Base-by-base conservation (phyloP, 2,888 invertebrate genomes). In the Choreutis nemorana region DNA sequence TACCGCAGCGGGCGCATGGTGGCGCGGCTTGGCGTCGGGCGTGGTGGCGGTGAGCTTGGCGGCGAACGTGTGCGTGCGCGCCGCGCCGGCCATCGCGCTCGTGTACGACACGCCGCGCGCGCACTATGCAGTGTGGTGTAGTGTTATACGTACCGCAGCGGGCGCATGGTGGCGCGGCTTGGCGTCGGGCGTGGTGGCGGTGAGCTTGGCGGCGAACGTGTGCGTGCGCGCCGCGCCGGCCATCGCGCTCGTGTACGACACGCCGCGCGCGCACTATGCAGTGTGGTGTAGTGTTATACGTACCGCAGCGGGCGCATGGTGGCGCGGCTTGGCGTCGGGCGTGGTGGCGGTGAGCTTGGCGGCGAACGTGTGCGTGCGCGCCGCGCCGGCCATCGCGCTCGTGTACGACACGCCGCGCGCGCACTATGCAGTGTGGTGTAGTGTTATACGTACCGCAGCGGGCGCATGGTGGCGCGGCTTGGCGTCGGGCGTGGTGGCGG, bases 161-260 rank as follows among this genome's bases (percentile, higher is more conserved):
- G 18, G 5, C 8, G 18, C 8, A 18, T 18, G 13, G 40, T 41
- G 15, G 44, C 32, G 50, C 36, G 39, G 29, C 18, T 33, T 26
- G 14, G 35, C 28, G 14, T 38, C 22, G 34, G 27, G 56, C 39
- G 39, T 4, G 67, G 46, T 73, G 62, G 65, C 85, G 5, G 86
- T 85, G 31, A 89, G 77, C 62, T 89, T 89, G 31, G 88, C 88
- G 10, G 89, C 89, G 66, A 89, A 89, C 2, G 88, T 87, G 65
- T 85, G 85, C 26, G 82, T 81, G n/a, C 85, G 79, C 30, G 81
- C n/a, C n/a, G 26, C 78, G 42, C 82, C 81, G 31, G 82, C 77
- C 10, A 81, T 75, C 20, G 81, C 78, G 34, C 78, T 66, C 32
- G 77, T 67, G 47, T 81, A 71, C 30, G 83, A 77, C 10, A 81